Evolutionary conservation across 2,888 invertebrate genomes (phyloP).

Genomic region (Hirtodrosophila cameraria): DNA sequence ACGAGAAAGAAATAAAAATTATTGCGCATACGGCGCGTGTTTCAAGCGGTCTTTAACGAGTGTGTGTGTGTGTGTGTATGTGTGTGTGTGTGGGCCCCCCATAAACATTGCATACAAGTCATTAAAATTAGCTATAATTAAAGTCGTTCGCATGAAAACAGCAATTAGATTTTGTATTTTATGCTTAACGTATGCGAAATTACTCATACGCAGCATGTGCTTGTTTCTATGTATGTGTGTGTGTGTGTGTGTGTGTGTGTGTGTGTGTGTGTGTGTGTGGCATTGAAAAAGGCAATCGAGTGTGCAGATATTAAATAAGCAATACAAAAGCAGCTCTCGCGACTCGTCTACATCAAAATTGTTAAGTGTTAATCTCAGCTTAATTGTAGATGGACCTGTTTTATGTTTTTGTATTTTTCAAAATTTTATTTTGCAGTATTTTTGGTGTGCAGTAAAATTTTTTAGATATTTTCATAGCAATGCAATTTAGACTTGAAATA

Average conservation of each 20-base stretch:
- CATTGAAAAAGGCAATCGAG: constrained; percentile 29
- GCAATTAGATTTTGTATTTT: constrained; percentile 55
- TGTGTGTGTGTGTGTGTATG: constrained; percentile 1
- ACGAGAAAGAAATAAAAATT: constrained; percentile 2
- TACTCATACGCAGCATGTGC: constrained; percentile 48
- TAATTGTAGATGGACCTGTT: constrained; percentile 1
- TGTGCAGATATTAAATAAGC: constrained; percentile 12
- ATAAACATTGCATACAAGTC: constrained; percentile 53
- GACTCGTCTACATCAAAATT: constrained; percentile 3
- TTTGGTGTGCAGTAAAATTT: constrained; percentile 4
- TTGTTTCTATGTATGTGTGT: not conserved
- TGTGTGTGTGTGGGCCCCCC: not conserved
- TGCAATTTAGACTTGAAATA: too few relatives aligned
- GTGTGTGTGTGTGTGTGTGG: constrained; percentile 9
- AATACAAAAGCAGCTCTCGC: constrained; percentile 9
- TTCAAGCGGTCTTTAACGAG: constrained; percentile 41
- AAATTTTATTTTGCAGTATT: not conserved
- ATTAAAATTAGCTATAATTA: constrained; percentile 73
- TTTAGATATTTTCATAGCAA: too few relatives aligned
- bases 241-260: not conserved
- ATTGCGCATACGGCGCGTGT: constrained; percentile 64
- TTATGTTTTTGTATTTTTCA: not conserved
- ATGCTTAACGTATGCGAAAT: constrained; percentile 33
- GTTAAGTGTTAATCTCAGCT: constrained; percentile 4
- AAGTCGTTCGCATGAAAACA: constrained; percentile 60